Evolutionary conservation across 2,888 invertebrate genomes (phyloP), one percentile per base, ranked within the genome.

Genomic region (Morpho deidamia): DNA sequence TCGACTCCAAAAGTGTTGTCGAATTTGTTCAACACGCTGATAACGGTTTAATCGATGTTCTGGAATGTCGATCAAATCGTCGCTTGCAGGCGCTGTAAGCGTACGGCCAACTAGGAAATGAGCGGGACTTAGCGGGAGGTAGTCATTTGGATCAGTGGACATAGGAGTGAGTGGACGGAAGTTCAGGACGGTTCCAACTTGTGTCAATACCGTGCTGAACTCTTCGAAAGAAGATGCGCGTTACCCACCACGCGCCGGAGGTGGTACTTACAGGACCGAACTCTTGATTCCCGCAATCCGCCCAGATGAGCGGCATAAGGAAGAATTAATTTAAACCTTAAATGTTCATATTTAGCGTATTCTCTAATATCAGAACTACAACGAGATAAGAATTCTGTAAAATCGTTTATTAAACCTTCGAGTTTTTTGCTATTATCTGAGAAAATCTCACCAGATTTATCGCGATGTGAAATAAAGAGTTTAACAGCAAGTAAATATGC

Each of bases 371-470:
- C 40, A 12, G 23, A 12, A 10, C 45, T n/a, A 11, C 45, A 43
- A 9, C n/a, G 35, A 3, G 34, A 12, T 52, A 66, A 51, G 51
- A 63, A 63, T 7, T 47, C 38, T 2, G 54, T 32, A 51, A 63
- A 52, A 35, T 66, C 61, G 8, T 56, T 61, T 35, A 38, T 42
- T 9, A 54, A 49, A 3, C 64, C 64, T 11, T 62, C 56, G 53
- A 63, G 63, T 33, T 53, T 54, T 41, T 50, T 59, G 0, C 65
- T 63, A 40, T 65, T 64, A 43, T 65, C 63, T 7, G 61, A 68
- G 11, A 56, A 62, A 38, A 68, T 63, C 48, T 63, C 55, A 8
- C 23, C n/a, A 1, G 64, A 65, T 46, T 62, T 65, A 34, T 57
- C 64, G 11, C 63, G 55, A 9, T 65, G 58, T 11, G 64, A 61